Percentiles rank a stretch among this genome's conserved stretches.
Evolutionary conservation across 1,140 invertebrate species (phyloP).

Genomic region (Muscidifurax raptorellus): DNA sequence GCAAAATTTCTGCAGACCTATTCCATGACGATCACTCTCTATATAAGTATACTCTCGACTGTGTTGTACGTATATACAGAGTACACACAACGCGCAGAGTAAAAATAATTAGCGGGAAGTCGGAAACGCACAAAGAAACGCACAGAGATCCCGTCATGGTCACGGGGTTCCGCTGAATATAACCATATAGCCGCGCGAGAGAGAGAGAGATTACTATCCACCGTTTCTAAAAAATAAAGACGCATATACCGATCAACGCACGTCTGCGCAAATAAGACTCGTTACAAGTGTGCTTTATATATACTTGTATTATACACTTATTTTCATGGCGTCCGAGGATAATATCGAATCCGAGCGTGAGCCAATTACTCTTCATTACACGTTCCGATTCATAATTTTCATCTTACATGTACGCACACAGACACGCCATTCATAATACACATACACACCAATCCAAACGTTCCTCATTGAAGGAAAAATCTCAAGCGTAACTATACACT

Average conservation of each 20-base stretch:
- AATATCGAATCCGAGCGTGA: too few relatives aligned
- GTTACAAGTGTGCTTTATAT: too few relatives aligned
- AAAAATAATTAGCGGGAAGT: conserved; percentile 25
- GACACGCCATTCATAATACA: too few relatives aligned
- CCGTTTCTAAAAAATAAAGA: background rate
- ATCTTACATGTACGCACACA: background rate
- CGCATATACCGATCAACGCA: background rate
- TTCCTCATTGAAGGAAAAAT: too few relatives aligned
- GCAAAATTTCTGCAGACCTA: background rate
- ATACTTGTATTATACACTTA: too few relatives aligned
- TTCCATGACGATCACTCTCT: background rate
- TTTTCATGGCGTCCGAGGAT: too few relatives aligned
- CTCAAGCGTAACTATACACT: too few relatives aligned
- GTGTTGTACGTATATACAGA: too few relatives aligned
- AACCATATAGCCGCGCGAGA: background rate
- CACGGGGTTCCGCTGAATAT: conserved; percentile 17
- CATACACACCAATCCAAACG: too few relatives aligned
- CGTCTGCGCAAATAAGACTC: too few relatives aligned
- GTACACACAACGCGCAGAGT: too few relatives aligned
- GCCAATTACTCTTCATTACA: background rate
- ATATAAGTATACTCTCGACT: too few relatives aligned
- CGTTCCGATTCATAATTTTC: background rate
- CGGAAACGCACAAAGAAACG: background rate
- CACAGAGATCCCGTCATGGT: conserved; percentile 15
- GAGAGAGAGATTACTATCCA: background rate